Conservation (phyloP, 1,140 invertebrate genomes). For the Phortica variegata region DNA sequence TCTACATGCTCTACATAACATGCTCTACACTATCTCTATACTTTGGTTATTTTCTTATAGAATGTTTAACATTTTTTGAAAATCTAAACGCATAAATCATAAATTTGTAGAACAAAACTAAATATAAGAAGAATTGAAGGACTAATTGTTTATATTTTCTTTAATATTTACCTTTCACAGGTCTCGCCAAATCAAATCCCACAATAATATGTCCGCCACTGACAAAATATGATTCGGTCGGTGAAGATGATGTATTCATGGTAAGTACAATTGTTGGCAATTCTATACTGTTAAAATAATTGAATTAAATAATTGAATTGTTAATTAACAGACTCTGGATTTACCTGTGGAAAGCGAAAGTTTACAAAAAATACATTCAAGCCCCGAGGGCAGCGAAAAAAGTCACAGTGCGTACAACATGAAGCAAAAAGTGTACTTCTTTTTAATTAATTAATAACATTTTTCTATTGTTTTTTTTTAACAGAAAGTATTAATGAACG, state of each 20-base stretch:
- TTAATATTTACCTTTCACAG: constrained; percentile 21
- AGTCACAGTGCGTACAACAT: constrained; percentile 47
- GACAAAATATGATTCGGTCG: constrained; percentile 67
- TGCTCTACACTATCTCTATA: no score
- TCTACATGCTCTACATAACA: no score
- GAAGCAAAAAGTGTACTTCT: not conserved
- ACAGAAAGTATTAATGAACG: constrained; percentile 45
- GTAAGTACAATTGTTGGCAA: constrained; percentile 57
- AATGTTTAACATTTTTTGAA: no score
- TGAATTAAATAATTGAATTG: not conserved
- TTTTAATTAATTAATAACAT: no score
- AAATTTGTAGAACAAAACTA: no score
- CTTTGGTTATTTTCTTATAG: no score
- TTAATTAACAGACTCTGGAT: constrained; percentile 68
- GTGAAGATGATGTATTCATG: constrained; percentile 85
- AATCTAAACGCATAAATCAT: not conserved
- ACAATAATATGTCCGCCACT: constrained; percentile 57
- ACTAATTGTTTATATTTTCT: not conserved
- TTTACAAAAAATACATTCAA: constrained; percentile 58
- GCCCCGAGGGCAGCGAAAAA: constrained; percentile 57
- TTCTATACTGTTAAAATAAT: not conserved
- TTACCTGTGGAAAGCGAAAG: constrained; percentile 72
- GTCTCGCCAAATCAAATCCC: constrained; percentile 57
- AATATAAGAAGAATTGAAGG: no score
- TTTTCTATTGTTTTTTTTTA: not conserved